A percentile compares a stretch with the other conserved stretches of the same genome.
These are phyloP conservation scores for Stegastes partitus DNA, from an alignment of 2,113 vertebrate genomes.

Conservation along the genomic window DNA sequence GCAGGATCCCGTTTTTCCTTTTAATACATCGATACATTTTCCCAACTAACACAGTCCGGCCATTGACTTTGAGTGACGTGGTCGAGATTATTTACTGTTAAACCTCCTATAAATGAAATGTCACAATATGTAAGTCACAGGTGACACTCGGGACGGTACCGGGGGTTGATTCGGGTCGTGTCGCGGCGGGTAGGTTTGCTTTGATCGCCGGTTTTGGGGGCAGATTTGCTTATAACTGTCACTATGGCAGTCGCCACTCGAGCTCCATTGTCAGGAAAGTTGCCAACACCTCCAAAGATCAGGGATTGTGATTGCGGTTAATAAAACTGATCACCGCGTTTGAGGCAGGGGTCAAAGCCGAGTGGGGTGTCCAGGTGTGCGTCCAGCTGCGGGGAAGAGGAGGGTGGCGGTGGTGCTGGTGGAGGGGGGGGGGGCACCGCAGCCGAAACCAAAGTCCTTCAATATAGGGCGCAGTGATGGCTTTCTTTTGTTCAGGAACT, in stretches of 20 bases:
- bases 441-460: conserved; percentile 58
- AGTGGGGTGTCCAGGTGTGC: conserved; percentile 45
- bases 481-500: conserved; percentile 84
- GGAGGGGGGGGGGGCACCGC: conserved; percentile 30
- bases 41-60: conserved; percentile 88
- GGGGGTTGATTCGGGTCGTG: conserved; percentile 45
- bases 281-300: conserved; percentile 83
- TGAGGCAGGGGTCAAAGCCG: conserved; percentile 2
- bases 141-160: conserved; percentile 54
- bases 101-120: conserved; percentile 84
- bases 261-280: conserved; percentile 86
- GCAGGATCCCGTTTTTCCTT: conserved; percentile 77
- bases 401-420: too few species aligned
- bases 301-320: conserved; percentile 44
- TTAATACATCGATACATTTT: conserved; percentile 84
- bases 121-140: conserved; percentile 64
- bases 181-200: conserved; percentile 15
- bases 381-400: conserved; percentile 53
- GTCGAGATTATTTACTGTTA: conserved; percentile 87
- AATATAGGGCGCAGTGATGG: conserved; percentile 65
- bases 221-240: conserved; percentile 72
- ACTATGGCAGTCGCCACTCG: conserved; percentile 72
- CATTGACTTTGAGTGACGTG: conserved; percentile 88
- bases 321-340: conserved; percentile 22
- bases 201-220: conserved; percentile 62